Conservation (phyloP, 2,797 vertebrate genomes). For the Choloepus didactylus region DNA sequence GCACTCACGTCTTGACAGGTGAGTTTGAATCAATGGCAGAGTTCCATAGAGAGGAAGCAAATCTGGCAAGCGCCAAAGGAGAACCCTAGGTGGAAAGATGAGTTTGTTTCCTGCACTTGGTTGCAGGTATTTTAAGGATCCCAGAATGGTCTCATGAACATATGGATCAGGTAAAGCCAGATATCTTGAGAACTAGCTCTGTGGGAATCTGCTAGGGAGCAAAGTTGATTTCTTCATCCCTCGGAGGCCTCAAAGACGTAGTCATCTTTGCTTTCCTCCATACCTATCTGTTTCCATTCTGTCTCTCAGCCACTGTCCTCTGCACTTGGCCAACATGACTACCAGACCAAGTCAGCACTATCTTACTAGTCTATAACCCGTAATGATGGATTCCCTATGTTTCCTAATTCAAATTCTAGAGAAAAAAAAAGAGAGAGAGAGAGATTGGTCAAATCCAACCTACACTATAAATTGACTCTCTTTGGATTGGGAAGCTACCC, state of each 20-base stretch:
- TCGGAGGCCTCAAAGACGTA: not conserved
- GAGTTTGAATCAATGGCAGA: constrained; percentile 23
- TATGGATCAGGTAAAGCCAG: not conserved
- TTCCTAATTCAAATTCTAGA: constrained; percentile 15
- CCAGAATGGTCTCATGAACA: not conserved
- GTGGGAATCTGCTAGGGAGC: not conserved
- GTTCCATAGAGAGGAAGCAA: not conserved
- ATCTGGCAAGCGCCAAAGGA: not conserved
- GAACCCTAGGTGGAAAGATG: not conserved
- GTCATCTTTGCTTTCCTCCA: not conserved
- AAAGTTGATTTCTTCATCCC: not conserved
- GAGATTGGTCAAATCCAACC: not conserved
- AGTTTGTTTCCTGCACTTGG: not conserved
- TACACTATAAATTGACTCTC: not conserved
- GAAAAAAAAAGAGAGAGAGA: not conserved
- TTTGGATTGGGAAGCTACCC: not conserved
- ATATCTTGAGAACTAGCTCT: not conserved
- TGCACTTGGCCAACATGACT: not conserved
- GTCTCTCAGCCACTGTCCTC: not conserved
- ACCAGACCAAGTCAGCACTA: not conserved
- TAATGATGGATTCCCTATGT: not conserved
- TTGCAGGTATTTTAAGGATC: not conserved
- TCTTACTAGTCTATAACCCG: not conserved
- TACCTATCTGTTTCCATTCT: not conserved
- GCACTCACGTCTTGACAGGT: not conserved